Conservation (phyloP, 1,140 invertebrate genomes). For the Brachionus rotundiformis region DNA sequence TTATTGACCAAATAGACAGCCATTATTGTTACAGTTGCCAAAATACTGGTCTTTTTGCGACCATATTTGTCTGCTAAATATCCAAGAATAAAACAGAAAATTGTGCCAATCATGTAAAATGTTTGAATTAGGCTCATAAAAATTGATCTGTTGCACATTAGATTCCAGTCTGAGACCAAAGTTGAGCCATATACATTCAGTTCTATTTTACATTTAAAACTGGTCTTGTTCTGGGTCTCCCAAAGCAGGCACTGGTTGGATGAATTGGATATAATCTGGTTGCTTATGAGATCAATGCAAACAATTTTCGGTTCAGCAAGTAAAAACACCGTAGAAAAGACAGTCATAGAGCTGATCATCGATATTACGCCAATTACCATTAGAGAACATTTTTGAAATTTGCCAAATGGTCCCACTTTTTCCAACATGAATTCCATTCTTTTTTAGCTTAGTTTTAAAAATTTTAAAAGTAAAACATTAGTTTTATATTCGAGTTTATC, state of each 20-base stretch:
- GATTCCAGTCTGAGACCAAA: not conserved
- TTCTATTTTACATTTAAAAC: not conserved
- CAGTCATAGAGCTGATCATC: not conserved
- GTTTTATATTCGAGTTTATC: not conserved
- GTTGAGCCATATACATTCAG: not conserved
- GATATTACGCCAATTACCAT: not conserved
- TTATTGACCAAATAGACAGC: not conserved
- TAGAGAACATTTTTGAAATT: slow-evolving; percentile 16
- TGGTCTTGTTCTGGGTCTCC: not conserved
- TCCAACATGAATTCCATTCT: slow-evolving; percentile 1
- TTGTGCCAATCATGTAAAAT: slow-evolving; percentile 26
- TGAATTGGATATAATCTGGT: not conserved
- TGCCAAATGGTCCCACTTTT: slow-evolving; percentile 1
- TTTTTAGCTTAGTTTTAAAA: slow-evolving; percentile 8
- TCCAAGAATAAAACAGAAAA: not conserved
- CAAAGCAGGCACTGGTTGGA: not conserved
- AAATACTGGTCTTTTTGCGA: not conserved
- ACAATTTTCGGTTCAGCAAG: not conserved
- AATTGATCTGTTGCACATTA: not conserved
- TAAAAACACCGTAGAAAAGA: slow-evolving; percentile 27
- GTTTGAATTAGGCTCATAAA: slow-evolving; percentile 25
- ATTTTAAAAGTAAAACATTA: not conserved
- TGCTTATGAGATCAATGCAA: not conserved
- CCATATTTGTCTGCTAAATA: slow-evolving; percentile 21
- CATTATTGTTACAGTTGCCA: not conserved